These are phyloP conservation scores for Chaetoderma sp. DNA, from an alignment of 2,888 invertebrate species.

Conservation along the genomic window DNA sequence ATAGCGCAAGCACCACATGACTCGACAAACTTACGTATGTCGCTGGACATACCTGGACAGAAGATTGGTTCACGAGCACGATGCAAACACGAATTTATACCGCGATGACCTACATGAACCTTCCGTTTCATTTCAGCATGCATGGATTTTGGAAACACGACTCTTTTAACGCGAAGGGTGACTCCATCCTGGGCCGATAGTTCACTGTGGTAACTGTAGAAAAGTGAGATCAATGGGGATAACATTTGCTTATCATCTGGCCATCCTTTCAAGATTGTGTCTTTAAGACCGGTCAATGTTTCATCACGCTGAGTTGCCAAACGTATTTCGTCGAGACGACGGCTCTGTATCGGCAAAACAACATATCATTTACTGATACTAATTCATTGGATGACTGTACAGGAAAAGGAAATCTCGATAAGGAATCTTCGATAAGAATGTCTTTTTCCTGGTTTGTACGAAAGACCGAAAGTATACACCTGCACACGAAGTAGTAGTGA, in stretches of 20 bases:
- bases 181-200: conserved; percentile 18
- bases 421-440: conserved; percentile 30
- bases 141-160: conserved; percentile 6
- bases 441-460: conserved; percentile 30
- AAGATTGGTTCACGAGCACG: conserved; percentile 20
- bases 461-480: conserved; percentile 27
- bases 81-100: conserved; percentile 11
- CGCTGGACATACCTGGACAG: conserved; percentile 35
- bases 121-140: conserved; percentile 11
- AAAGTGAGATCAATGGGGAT: too few species aligned
- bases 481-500: conserved; percentile 28
- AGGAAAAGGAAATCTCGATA: conserved; percentile 29
- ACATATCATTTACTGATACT: conserved; percentile 5
- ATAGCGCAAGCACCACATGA: conserved; percentile 28
- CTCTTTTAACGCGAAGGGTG: not conserved
- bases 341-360: conserved; percentile 7
- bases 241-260: conserved; percentile 11
- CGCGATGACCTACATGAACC: conserved; percentile 12
- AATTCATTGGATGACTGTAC: not conserved
- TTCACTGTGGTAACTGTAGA: not conserved
- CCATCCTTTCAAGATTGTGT: conserved; percentile 23
- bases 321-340: conserved; percentile 9
- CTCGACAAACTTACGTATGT: conserved; percentile 33
- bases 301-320: conserved; percentile 14
- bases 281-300: conserved; percentile 3